Evolutionary conservation across 2,888 invertebrate species (phyloP), one percentile per base, ranked within the genome.

Genomic region (Empis stercorea): DNA sequence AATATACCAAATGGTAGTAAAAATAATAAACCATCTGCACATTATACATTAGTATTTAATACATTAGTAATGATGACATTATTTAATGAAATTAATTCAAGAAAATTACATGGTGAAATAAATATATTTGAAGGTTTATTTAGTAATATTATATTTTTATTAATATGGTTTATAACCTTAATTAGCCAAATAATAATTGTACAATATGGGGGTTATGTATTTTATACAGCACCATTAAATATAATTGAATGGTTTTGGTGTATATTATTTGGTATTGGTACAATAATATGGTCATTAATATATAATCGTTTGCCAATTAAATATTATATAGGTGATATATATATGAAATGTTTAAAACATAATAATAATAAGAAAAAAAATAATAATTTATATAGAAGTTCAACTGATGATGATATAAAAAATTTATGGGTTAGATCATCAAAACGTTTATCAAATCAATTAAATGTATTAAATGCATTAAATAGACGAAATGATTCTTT

Each of bases 31-130:
- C 79, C 81, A 52, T 75, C 76, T 50, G 70, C 88, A 71, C 96
- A 96, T 74, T 95, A 95, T 75, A 96, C 96, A 46, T 86, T 95
- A 68, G 94, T 95, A 68, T 96, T 96, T 78, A 96, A 96, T 75
- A 86, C 93, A 30, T 96, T 96, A 74, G 96, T 96, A 56, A 87
- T 96, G 89, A 96, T 96, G 95, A 96, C 96, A 11, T 77, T 96
- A 53, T 95, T 94, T 79, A 96, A 96, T 76, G 96, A 96, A 77
- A 88, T 96, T 71, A 96, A 96, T 74, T 93, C 95, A 55, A 79
- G 96, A 62, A 96, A 96, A 77, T 95, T 96, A 64, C 95, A 96
- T 73, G 94, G 95, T 56, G 94, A 96, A 74, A 76, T 95, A 60
- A 95, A 96, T 72, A 87, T 96, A 61, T 92, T 95, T 75, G 80